These are phyloP conservation scores for Tragopan temminckii DNA, from an alignment of 2,797 vertebrate genomes.

Conservation along the genomic window DNA sequence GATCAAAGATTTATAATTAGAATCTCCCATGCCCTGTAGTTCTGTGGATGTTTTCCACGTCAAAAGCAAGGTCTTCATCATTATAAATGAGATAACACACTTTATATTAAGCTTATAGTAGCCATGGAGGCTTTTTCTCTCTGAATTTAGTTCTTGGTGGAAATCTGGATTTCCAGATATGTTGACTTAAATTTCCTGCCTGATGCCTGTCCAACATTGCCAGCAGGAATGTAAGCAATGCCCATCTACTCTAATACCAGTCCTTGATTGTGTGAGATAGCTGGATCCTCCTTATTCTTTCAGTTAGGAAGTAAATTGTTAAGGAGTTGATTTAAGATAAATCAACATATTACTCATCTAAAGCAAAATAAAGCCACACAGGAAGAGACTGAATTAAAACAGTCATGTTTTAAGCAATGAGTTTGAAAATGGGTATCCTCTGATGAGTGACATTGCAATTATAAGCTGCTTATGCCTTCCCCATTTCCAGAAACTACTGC, in stretches of 20 bases:
- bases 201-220: not conserved
- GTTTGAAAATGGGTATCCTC: not conserved
- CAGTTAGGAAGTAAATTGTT: not conserved
- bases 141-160: not conserved
- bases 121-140: not conserved
- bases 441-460: not conserved
- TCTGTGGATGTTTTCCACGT: slow-evolving; percentile 28
- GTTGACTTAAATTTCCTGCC: not conserved
- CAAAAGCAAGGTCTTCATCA: slow-evolving; percentile 32
- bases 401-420: not conserved
- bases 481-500: slow-evolving; percentile 12
- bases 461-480: not conserved
- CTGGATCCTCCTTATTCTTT: not conserved
- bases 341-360: not conserved
- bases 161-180: slow-evolving; percentile 12
- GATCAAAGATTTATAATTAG: slow-evolving; percentile 36
- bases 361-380: not conserved
- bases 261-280: not conserved
- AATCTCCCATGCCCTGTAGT: slow-evolving; percentile 9
- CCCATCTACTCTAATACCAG: not conserved
- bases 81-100: not conserved
- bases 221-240: not conserved
- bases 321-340: not conserved
- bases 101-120: not conserved
- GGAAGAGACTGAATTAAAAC: not conserved